Evolutionary conservation across 2,888 invertebrate genomes (phyloP), one percentile per base, ranked within the genome.

Genomic region (Creontiades dilutus): DNA sequence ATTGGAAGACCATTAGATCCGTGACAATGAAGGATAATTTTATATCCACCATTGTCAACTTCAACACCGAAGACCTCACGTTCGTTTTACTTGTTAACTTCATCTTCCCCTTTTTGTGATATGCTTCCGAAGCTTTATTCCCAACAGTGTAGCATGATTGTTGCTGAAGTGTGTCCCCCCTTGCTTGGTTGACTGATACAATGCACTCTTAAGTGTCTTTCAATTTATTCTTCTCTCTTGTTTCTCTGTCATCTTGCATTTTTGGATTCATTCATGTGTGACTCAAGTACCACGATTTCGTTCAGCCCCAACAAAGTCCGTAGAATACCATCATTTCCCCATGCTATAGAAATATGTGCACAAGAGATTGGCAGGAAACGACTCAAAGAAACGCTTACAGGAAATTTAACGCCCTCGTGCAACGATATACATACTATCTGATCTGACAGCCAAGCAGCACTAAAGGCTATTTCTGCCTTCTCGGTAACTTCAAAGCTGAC

Each of bases 21-120:
- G 97, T 99, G 94, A 97, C 99, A 94, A 99, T 99, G 97, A 95
- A 98, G 93, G 99, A 99, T 94, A 99, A 99, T 95, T 99, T 99
- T 96, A 99, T 99, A 95, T 97, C 97, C 94, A 97, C 98, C 93
- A 98, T 99, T 95, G 98, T 99, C 95, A 98, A 98, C 95, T 99
- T 99, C 96, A 97, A 97, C 95, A 99, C 99, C 92, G 99, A 99
- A 95, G 97, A 97, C 93, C 98, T 99, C 94, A 97, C 97, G 97
- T 98, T 97, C 97, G 98, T 96, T 28, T 75, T 75, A 52, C 46
- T 78, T 37, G 80, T 85, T 68, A 28, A 46, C 75, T 52, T 89
- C 37, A 82, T 28, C 9, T 7, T 47, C 19, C 19, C 80, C 23
- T 14, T 68, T n/a, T 68, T 68, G 68, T 68, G 68, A 68, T 27